Evolutionary conservation across 2,113 vertebrate genomes (phyloP).

Genomic region (Poeciliopsis turrubarensis): DNA sequence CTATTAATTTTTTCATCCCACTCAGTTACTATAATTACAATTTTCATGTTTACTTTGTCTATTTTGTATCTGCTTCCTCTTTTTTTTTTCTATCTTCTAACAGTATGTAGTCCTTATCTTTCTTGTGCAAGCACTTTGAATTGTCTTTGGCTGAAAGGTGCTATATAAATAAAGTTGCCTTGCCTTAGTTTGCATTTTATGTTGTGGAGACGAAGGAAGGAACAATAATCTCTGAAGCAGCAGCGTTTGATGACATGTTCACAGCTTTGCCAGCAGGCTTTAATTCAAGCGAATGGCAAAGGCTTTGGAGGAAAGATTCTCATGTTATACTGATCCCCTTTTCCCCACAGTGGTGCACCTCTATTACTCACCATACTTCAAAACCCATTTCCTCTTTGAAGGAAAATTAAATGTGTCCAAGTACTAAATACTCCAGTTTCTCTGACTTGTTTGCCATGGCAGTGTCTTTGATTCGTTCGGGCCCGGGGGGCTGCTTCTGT

Average conservation of each 20-base stretch:
- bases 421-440: constrained; percentile 45
- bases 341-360: constrained; percentile 56
- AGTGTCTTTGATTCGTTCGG: background rate
- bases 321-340: constrained; percentile 65
- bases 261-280: constrained; percentile 45
- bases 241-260: constrained; percentile 60
- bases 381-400: constrained; percentile 47
- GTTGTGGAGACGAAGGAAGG: constrained; percentile 49
- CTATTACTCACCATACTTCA: constrained; percentile 63
- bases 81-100: too few relatives aligned
- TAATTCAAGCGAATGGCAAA: constrained; percentile 53
- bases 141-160: too few relatives aligned
- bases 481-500: too few relatives aligned
- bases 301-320: constrained; percentile 59
- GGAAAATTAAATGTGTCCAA: constrained; percentile 54
- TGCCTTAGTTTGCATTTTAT: constrained; percentile 45
- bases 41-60: too few relatives aligned
- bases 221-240: constrained; percentile 67
- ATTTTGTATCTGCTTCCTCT: too few relatives aligned
- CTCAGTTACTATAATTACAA: too few relatives aligned
- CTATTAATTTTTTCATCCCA: too few relatives aligned
- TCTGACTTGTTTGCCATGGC: constrained; percentile 35
- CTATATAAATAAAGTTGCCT: too few relatives aligned
- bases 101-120: too few relatives aligned
- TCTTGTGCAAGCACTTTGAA: too few relatives aligned